Percentiles rank a stretch among this genome's conserved stretches.
phyloP scores from a whole-genome alignment of 1,140 invertebrate genomes.

The Aphelenchoides besseyi region DNA sequence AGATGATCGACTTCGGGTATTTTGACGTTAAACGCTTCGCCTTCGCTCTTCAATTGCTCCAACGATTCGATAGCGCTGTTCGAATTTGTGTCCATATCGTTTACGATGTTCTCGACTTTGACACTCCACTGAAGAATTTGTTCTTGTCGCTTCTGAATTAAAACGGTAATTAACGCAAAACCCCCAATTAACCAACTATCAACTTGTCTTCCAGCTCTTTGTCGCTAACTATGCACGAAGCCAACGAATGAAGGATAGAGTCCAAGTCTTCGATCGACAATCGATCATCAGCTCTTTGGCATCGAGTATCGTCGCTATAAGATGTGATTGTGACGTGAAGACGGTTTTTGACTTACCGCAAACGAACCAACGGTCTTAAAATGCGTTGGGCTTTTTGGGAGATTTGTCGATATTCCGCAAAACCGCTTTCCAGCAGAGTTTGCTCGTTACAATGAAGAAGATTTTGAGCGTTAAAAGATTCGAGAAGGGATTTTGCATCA shows the following conservation, averaged over 20 bases:
- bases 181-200: not conserved
- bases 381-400: constrained; percentile 14
- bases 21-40: constrained; percentile 28
- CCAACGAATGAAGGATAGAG: not conserved
- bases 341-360: too few relatives aligned
- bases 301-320: constrained; percentile 45
- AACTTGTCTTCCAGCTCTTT: not conserved
- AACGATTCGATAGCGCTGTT: constrained; percentile 5
- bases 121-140: constrained; percentile 29
- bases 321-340: too few relatives aligned
- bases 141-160: constrained; percentile 21
- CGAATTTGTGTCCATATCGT: not conserved
- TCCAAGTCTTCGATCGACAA: constrained; percentile 32
- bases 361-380: constrained; percentile 34
- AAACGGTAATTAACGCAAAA: not conserved
- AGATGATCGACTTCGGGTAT: constrained; percentile 11
- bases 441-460: constrained; percentile 43
- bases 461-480: constrained; percentile 35
- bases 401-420: constrained; percentile 29
- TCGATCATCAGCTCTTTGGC: constrained; percentile 39
- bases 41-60: constrained; percentile 21
- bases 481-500: not conserved
- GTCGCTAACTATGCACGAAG: not conserved
- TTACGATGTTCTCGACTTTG: constrained; percentile 32
- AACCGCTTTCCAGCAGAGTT: constrained; percentile 1